Percentiles rank a stretch among this genome's conserved stretches.
Evolutionary conservation across 2,797 vertebrate genomes (phyloP).

Genomic region (Hippopotamyrus pictus): DNA sequence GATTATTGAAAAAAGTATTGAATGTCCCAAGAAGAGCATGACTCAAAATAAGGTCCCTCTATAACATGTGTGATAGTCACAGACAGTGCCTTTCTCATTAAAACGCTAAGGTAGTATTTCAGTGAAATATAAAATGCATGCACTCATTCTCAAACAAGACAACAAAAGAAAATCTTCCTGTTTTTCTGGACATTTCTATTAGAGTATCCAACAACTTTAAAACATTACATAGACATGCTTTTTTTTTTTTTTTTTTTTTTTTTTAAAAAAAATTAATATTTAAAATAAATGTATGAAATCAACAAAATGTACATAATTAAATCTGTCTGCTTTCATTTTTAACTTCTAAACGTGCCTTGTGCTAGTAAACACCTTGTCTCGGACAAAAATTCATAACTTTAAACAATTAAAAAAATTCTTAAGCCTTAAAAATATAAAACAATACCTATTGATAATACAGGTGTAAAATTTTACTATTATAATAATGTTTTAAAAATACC

Average conservation of each 20-base stretch:
- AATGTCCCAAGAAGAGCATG: not conserved
- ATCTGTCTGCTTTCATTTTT: too few relatives aligned
- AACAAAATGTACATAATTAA: not conserved
- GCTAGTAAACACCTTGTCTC: not conserved
- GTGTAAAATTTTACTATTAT: not conserved
- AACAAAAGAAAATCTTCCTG: not conserved
- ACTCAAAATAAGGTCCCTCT: not conserved
- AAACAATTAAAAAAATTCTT: not conserved
- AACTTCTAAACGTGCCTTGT: not conserved
- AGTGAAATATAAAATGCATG: not conserved
- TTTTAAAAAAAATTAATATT: not conserved
- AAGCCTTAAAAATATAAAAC: not conserved
- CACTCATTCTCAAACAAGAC: not conserved
- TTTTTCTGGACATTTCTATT: not conserved
- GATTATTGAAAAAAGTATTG: not conserved
- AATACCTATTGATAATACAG: not conserved
- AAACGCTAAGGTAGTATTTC: not conserved
- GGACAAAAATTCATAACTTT: not conserved
- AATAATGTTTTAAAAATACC: not conserved
- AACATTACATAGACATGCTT: not conserved
- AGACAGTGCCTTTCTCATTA: not conserved
- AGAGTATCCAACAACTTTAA: not conserved
- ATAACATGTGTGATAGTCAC: not conserved
- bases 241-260: not conserved
- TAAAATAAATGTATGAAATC: not conserved